These are phyloP conservation scores for Cyclura pinguis DNA, from an alignment of 2,797 vertebrate species.

Conservation along the genomic window DNA sequence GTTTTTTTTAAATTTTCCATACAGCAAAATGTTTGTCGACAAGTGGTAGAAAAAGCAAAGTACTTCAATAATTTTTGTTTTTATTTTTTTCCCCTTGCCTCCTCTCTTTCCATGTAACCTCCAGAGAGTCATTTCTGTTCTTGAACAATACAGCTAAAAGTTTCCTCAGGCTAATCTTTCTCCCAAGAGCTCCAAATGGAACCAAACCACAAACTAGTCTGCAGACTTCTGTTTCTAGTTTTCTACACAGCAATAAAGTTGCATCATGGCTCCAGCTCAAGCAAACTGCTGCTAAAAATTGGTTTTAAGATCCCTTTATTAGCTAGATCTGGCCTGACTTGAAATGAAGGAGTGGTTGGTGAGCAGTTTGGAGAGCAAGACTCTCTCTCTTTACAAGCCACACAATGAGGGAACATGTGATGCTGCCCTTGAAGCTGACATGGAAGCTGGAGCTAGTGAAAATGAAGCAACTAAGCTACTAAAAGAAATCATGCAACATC, in stretches of 20 bases:
- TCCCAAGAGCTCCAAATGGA: constrained; percentile 7
- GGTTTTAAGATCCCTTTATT: neutral
- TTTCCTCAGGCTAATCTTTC: neutral
- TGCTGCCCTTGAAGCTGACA: no score
- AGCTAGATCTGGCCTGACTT: neutral
- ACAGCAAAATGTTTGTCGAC: neutral
- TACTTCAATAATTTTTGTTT: neutral
- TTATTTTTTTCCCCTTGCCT: neutral
- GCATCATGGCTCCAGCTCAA: neutral
- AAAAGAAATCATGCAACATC: no score
- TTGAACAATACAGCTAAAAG: neutral
- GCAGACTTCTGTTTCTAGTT: constrained; percentile 8
- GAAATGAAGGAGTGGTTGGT: neutral
- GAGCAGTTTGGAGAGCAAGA: neutral
- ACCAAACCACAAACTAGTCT: neutral
- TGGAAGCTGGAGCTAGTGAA: no score
- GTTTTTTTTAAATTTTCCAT: neutral
- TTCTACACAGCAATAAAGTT: neutral
- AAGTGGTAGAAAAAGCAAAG: constrained; percentile 2
- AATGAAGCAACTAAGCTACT: no score
- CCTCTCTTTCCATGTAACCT: neutral
- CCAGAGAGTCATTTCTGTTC: neutral
- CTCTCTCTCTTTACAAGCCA: neutral
- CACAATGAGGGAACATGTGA: neutral
- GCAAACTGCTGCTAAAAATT: neutral